These are phyloP conservation scores for Drosophila quadrilineata DNA, from an alignment of 1,140 invertebrate species.

Conservation along the genomic window DNA sequence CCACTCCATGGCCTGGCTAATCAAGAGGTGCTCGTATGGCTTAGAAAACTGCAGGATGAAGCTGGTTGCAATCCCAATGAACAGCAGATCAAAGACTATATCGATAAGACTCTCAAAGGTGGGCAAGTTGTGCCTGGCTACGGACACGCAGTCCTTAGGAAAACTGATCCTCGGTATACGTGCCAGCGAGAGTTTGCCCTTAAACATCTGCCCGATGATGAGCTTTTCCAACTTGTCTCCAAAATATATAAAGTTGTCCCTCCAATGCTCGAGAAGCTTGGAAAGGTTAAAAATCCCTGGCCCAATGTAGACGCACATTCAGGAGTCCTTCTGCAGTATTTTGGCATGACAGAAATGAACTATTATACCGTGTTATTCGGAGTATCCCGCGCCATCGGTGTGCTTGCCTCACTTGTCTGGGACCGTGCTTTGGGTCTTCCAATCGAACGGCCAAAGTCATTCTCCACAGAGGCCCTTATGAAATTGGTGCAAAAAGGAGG, in stretches of 20 bases:
- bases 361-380: slow-evolving; percentile 99
- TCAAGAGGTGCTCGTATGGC: slow-evolving; percentile 93
- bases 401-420: slow-evolving; percentile 95
- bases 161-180: slow-evolving; percentile 94
- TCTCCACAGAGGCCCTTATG: slow-evolving; percentile 87
- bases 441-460: slow-evolving; percentile 97
- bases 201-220: slow-evolving; percentile 95
- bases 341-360: slow-evolving; percentile 97
- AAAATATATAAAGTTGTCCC: slow-evolving; percentile 96
- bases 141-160: slow-evolving; percentile 96
- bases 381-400: slow-evolving; percentile 95
- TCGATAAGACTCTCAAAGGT: slow-evolving; percentile 95
- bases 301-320: slow-evolving; percentile 99
- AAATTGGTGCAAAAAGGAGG: background rate
- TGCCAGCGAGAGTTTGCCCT: slow-evolving; percentile 96
- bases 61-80: slow-evolving; percentile 93
- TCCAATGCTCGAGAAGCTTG: slow-evolving; percentile 92
- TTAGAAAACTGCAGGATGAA: slow-evolving; percentile 88
- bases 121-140: slow-evolving; percentile 96
- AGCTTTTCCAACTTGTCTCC: slow-evolving; percentile 93
- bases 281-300: slow-evolving; percentile 98
- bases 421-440: slow-evolving; percentile 95
- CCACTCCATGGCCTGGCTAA: slow-evolving; percentile 97
- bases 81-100: slow-evolving; percentile 93
- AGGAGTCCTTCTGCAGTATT: slow-evolving; percentile 95